Percentiles rank a stretch among this genome's conserved stretches.
These are phyloP conservation scores for Penaeus chinensis DNA, from an alignment of 1,140 invertebrate species.

Conservation along the genomic window DNA sequence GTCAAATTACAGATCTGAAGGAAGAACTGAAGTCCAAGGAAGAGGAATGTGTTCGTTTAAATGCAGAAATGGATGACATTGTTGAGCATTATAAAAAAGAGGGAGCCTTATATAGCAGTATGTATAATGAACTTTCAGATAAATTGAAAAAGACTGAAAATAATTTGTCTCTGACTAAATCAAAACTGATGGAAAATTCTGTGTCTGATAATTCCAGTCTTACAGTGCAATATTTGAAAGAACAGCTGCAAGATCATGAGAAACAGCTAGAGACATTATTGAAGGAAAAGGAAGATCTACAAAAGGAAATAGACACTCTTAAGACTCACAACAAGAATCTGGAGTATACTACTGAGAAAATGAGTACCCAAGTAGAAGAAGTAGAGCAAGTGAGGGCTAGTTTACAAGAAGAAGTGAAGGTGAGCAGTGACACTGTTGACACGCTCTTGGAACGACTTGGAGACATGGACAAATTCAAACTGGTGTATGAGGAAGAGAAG, in stretches of 20 bases:
- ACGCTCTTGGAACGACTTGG: slow-evolving; percentile 1
- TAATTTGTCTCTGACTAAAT: background rate
- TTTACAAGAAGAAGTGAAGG: slow-evolving; percentile 32
- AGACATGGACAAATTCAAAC: slow-evolving; percentile 21
- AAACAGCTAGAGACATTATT: background rate
- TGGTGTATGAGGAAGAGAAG: slow-evolving; percentile 3
- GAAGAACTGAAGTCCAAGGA: slow-evolving; percentile 7
- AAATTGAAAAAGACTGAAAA: slow-evolving; percentile 10
- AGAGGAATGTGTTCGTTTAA: background rate
- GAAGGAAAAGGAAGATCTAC: background rate
- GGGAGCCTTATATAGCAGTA: background rate
- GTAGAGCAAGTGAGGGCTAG: background rate
- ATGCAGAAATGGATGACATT: slow-evolving; percentile 31
- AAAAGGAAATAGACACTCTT: slow-evolving; percentile 2
- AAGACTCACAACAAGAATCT: slow-evolving; percentile 6
- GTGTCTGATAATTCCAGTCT: background rate
- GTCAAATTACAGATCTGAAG: background rate
- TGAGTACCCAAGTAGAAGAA: background rate
- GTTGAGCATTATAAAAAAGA: background rate
- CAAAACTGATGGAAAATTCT: background rate
- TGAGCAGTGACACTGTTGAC: background rate
- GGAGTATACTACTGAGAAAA: background rate
- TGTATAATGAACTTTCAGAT: background rate
- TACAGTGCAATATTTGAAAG: background rate
- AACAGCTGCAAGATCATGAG: background rate